Conservation (phyloP, 2,113 vertebrate species). For the Onychostoma macrolepis region DNA sequence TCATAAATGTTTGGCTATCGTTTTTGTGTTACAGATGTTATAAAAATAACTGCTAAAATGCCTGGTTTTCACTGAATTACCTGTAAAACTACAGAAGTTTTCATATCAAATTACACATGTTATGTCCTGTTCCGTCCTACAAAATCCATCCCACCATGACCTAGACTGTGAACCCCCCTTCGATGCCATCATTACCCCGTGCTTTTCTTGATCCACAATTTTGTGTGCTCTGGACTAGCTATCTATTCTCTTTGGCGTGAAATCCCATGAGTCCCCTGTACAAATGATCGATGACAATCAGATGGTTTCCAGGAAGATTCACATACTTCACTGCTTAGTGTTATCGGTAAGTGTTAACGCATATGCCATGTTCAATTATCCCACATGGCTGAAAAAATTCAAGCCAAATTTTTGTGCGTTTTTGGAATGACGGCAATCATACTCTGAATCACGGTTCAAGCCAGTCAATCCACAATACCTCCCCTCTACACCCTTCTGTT, state of each 20-base stretch:
- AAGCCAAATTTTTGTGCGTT: neutral
- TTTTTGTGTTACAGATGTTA: neutral
- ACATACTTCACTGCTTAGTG: neutral
- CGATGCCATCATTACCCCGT: neutral
- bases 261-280: constrained; percentile 28
- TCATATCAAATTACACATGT: neutral
- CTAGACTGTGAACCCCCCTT: neutral
- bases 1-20: neutral
- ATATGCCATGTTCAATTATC: constrained; percentile 9
- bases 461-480: constrained; percentile 32
- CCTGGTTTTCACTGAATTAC: neutral
- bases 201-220: constrained; percentile 3
- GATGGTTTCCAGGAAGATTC: constrained; percentile 21
- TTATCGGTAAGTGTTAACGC: constrained; percentile 20
- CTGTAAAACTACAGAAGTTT: neutral
- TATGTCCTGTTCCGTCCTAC: neutral
- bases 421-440: constrained; percentile 22
- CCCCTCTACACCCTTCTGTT: constrained; percentile 31
- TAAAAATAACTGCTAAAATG: neutral
- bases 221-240: constrained; percentile 31
- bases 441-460: constrained; percentile 33
- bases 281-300: constrained; percentile 28
- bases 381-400: constrained; percentile 15
- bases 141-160: neutral
- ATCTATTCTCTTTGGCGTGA: constrained; percentile 17